phyloP scores from a whole-genome alignment of 2,797 vertebrate genomes.

The Calcarius lapponicus region DNA sequence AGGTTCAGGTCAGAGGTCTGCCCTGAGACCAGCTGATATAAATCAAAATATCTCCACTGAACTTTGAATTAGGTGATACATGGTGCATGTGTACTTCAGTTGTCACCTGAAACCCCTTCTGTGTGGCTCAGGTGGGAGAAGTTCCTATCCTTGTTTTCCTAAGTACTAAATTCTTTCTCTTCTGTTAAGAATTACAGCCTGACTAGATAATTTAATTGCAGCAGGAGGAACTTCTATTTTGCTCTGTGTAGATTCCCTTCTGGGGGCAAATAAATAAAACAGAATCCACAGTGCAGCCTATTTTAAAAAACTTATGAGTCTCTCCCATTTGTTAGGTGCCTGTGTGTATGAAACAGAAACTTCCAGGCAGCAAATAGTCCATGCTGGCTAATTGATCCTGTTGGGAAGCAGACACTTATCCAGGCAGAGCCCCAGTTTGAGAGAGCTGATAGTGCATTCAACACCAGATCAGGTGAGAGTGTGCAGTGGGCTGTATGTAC shows the following conservation, averaged over 20 bases:
- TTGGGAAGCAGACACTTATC: background rate
- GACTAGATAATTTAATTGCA: background rate
- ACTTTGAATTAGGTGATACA: background rate
- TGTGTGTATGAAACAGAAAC: background rate
- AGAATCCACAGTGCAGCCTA: background rate
- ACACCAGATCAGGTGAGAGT: fast-evolving
- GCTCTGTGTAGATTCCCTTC: background rate
- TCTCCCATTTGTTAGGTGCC: background rate
- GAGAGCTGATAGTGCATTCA: background rate
- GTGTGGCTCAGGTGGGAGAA: background rate
- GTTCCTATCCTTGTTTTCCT: background rate
- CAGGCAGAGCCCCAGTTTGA: background rate
- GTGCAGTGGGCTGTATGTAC: background rate
- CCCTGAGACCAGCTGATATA: background rate
- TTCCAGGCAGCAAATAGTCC: background rate
- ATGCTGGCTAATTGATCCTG: background rate
- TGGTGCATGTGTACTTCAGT: background rate
- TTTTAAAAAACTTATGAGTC: background rate
- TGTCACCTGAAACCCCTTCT: background rate
- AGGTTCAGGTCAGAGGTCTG: background rate
- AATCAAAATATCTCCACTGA: background rate
- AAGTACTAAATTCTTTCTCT: background rate
- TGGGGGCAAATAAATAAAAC: background rate
- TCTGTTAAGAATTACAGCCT: background rate
- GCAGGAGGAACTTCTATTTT: background rate